Evolutionary conservation across 1,140 invertebrate genomes (phyloP), one percentile per base, ranked within the genome.

Genomic region (Euura saliciscinereae): DNA sequence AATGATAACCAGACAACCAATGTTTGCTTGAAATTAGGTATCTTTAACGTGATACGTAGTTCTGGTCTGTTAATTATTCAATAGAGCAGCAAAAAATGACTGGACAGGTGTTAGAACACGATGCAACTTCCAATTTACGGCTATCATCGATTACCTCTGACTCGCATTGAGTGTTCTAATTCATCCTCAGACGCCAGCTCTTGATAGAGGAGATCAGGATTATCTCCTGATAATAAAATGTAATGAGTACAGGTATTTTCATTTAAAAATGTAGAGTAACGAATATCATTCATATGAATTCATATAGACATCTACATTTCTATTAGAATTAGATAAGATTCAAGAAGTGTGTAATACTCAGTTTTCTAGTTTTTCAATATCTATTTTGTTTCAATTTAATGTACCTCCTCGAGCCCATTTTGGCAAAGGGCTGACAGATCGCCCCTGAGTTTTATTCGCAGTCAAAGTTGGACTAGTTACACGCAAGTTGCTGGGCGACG

Each of bases 351-450:
- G 0, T 28, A 51, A 51, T 51, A 7, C 46, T 51, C n/a, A 51
- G 66, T 13, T 28, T 66, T 2, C 66, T 66, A 11, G 13, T 11
- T 68, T 75, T 75, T 68, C 45, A 71, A 28, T 69, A 51, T 71
- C 71, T 69, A 8, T 44, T 44, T 69, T 74, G 42, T 66, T 64
- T 64, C 13, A 10, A 13, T 28, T 28, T n/a, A 42, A 10, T 80
- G 76, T 83, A 85, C 80, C 89, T 90, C 89, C 89, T 88, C 89
- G 83, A 74, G 88, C 88, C 89, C 89, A 90, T 81, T 89, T 90
- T 43, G 89, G 89, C 71, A 90, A 80, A 59, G 89, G 89, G 80
- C 89, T 90, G 78, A 89, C 78, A 59, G 88, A 80, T 69, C 87
- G 84, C 69, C 83, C 82, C 71, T 84, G 81, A 66, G 77, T 68